A percentile compares a stretch with the other conserved stretches of the same genome.
These are phyloP conservation scores for Alsophila aescularia DNA, from an alignment of 2,888 invertebrate species.

Conservation along the genomic window DNA sequence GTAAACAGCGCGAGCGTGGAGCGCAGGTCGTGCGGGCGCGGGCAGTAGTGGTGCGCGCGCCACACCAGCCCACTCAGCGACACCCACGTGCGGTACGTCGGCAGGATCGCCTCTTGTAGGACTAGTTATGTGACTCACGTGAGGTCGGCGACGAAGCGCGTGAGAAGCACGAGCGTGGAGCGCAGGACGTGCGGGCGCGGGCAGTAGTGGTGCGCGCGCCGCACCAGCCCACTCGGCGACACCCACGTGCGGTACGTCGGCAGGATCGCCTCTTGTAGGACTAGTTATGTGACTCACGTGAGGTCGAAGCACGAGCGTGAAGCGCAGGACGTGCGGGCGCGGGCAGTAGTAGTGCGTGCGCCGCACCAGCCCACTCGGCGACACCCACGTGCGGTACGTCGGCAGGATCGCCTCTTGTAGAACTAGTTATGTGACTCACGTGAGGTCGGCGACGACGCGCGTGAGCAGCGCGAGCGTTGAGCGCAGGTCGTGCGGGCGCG, in stretches of 20 bases:
- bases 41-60: background rate
- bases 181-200: constrained; percentile 71
- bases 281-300: background rate
- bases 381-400: background rate
- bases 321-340: constrained; percentile 71
- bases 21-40: constrained; percentile 71
- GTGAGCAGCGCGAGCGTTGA: constrained; percentile 96
- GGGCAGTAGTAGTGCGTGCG: too few species aligned
- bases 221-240: background rate
- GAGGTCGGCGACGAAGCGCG: background rate
- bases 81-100: background rate
- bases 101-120: background rate
- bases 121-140: background rate
- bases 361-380: background rate
- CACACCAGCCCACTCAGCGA: background rate
- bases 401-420: background rate
- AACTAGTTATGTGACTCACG: constrained; percentile 86
- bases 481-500: constrained; percentile 88
- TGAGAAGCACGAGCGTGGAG: background rate
- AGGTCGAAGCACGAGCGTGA: background rate
- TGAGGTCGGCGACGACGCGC: constrained; percentile 97
- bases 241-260: background rate
- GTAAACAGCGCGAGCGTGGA: background rate
- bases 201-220: too few species aligned
- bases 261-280: background rate